Evolutionary conservation across 2,888 invertebrate genomes (phyloP), one percentile per base, ranked within the genome.

Genomic region (Meiosimyza platycephala): DNA sequence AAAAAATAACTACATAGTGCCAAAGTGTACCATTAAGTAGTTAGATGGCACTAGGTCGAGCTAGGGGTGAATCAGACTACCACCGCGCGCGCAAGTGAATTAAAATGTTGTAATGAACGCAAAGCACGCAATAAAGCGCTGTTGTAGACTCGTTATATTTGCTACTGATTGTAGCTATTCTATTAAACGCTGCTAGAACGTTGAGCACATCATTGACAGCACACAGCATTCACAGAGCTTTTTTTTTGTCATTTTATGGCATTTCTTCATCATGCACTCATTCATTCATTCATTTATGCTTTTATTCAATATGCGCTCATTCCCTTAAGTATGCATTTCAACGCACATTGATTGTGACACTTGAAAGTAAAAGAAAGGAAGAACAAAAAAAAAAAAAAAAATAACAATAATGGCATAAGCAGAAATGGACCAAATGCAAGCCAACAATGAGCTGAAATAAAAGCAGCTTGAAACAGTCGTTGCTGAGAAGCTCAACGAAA

Each of bases 201-300:
- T 40, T 9, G 40, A 40, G 40, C 40, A 40, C 40, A 40, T 40
- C 40, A 9, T 9, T 1, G 1, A 40, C 40, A 40, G 40, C 7
- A 40, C 40, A 40, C 7, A 40, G 9, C 40, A 40, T 9, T 40
- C 9, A 6, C 9, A 40, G 40, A 6, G 40, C 7, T 40, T 40
- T 40, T 40, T 40, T 40, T 40, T 40, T 40, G 40, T 40, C 40
- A 40, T 7, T 40, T 40, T 6, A 40, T 40, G 40, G 6, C 40
- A 2, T 40, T 40, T 40, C 6, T 40, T 40, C 22, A 64, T 13
- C 64, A 64, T 50, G 50, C 6, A 11, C 51, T 18, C 18, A 51
- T 64, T 51, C 50, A 63, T 48, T 48, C 63, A 50, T 63, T 63
- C 22, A 64, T 50, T 64, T 22, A 64, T 18, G 18, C 64, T 51